Evolutionary conservation across 2,797 vertebrate genomes (phyloP).

Genomic region (Lophura swinhoii): DNA sequence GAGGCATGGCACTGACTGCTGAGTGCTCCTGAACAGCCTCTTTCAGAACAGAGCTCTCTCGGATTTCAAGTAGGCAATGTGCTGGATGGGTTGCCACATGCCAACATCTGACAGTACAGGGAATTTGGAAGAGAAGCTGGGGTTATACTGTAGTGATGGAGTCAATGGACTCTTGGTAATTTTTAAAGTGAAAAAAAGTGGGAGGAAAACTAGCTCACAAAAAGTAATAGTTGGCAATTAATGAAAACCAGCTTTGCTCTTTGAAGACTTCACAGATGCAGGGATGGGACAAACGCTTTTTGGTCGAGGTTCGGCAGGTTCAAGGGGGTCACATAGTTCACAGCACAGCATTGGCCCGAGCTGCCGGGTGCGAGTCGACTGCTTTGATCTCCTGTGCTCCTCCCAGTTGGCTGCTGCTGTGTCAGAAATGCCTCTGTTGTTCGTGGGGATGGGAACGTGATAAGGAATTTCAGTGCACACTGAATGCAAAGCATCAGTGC

Average conservation of each 20-base stretch:
- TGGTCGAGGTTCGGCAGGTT: slow-evolving; percentile 52
- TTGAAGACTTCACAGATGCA: slow-evolving; percentile 38
- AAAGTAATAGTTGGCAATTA: slow-evolving; percentile 46
- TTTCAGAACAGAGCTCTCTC: not conserved
- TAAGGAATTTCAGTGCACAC: not conserved
- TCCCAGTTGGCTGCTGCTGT: slow-evolving; percentile 45
- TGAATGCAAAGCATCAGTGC: not conserved
- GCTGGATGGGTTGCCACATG: not conserved
- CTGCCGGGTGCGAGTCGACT: not conserved
- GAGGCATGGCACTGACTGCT: accelerated
- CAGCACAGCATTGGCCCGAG: slow-evolving; percentile 25
- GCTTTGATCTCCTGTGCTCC: slow-evolving; percentile 45
- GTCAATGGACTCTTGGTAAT: slow-evolving; percentile 4
- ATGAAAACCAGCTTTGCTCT: slow-evolving; percentile 52
- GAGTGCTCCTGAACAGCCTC: not conserved
- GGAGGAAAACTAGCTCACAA: slow-evolving; percentile 37
- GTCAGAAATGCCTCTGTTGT: slow-evolving; percentile 41
- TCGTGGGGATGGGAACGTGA: not conserved
- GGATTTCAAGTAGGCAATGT: not conserved
- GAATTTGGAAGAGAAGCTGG: slow-evolving; percentile 16
- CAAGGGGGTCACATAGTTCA: slow-evolving; percentile 35
- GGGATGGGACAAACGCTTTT: slow-evolving; percentile 36
- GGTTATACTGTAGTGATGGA: not conserved
- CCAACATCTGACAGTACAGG: not conserved
- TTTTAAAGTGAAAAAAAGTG: slow-evolving; percentile 10